These are phyloP conservation scores for Nipponacmea schrenckii DNA, from an alignment of 2,888 invertebrate species.

Conservation along the genomic window DNA sequence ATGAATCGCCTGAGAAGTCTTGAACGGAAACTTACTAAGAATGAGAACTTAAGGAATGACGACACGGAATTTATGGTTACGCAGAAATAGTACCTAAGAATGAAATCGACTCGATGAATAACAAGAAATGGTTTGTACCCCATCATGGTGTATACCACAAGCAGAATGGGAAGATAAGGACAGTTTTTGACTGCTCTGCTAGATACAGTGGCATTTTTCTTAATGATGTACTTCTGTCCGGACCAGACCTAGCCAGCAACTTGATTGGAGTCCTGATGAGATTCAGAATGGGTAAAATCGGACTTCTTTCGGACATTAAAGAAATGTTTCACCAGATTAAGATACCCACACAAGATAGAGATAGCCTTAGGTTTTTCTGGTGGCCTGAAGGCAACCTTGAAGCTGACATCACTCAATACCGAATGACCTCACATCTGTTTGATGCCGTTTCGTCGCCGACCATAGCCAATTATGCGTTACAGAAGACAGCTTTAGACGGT, in stretches of 20 bases:
- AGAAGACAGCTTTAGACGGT: slow-evolving; percentile 3
- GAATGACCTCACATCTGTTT: slow-evolving; percentile 10
- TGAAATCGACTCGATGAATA: slow-evolving; percentile 1
- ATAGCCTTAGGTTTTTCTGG: slow-evolving; percentile 32
- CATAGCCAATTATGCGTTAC: not conserved
- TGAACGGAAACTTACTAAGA: too few relatives aligned
- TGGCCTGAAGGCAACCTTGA: slow-evolving; percentile 16
- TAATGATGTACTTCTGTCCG: slow-evolving; percentile 31
- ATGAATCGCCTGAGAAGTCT: too few relatives aligned
- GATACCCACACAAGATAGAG: slow-evolving; percentile 24
- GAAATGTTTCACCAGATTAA: slow-evolving; percentile 30
- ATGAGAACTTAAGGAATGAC: too few relatives aligned
- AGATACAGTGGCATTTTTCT: slow-evolving; percentile 30
- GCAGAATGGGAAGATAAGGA: slow-evolving; percentile 25
- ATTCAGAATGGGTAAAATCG: slow-evolving; percentile 35
- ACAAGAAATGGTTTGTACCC: slow-evolving; percentile 30
- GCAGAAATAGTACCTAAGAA: slow-evolving; percentile 21
- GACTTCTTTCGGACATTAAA: slow-evolving; percentile 32
- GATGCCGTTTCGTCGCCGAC: not conserved
- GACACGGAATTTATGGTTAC: too few relatives aligned
- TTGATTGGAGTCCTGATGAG: slow-evolving; percentile 35
- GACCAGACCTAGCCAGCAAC: slow-evolving; percentile 37
- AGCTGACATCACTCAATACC: not conserved
- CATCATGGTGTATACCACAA: slow-evolving; percentile 31
- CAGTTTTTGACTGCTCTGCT: too few relatives aligned